Evolutionary conservation across 1,140 invertebrate genomes (phyloP), one percentile per base, ranked within the genome.

Genomic region (Cyclargus thomasi): DNA sequence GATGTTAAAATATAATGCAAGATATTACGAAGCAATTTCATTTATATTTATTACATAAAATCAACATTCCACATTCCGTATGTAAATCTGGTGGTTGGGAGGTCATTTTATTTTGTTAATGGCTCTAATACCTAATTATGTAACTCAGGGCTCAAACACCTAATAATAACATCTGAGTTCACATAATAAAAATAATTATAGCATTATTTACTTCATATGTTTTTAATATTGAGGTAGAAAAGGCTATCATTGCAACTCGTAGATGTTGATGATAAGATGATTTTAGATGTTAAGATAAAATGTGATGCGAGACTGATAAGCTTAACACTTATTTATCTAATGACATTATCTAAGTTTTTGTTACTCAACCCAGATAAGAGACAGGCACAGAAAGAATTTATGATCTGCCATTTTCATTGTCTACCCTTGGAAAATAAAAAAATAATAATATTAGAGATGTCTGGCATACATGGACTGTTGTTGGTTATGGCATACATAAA

Each of bases 271-370:
- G n/a, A n/a, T n/a, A n/a, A n/a, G n/a, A n/a, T n/a, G n/a, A 29
- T 4, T 29, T 29, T 29, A 29, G 29, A 29, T 29, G 4, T 29
- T 29, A 5, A 55, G 53, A 55, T 55, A 17, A 55, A 1, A 20
- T 18, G 7, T 55, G n/a, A n/a, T n/a, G n/a, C n/a, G n/a, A n/a
- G n/a, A 17, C 6, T 17, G 53, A 55, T 55, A 55, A 55, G n/a
- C 18, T 55, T 8, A 55, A 17, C 53, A 17, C n/a, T 55, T 17
- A n/a, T 55, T 55, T 55, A 55, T 55, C 53, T 55, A 17, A 55
- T 55, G 53, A 55, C 53, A 55, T 18, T 55, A 55, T 55, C 53
- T 55, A 55, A 55, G 18, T 55, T 17, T 55, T 55, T 55, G 53
- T 55, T 55, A 53, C 0, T 0, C 3, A 53, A 55, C 17, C 4